A percentile compares a stretch with the other conserved stretches of the same genome.
Evolutionary conservation across 2,113 vertebrate species (phyloP).

Genomic region (Bos javanicus): DNA sequence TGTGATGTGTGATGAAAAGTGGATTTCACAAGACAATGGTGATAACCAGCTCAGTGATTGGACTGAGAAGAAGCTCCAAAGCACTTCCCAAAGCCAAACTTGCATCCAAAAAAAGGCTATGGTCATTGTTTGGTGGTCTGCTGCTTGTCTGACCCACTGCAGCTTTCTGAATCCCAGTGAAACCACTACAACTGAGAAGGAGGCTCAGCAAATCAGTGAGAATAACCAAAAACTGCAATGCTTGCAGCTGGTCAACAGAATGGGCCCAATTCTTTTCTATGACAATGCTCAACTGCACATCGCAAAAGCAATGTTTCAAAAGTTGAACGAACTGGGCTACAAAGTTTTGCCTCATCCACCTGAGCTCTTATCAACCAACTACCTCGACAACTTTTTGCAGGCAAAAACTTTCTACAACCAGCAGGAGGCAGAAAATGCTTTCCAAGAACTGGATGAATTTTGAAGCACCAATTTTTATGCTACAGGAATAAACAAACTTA

Average conservation of each 20-base stretch:
- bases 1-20: background rate
- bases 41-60: background rate
- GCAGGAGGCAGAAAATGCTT: background rate
- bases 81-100: background rate
- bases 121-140: background rate
- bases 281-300: background rate
- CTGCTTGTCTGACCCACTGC: background rate
- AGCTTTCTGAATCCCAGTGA: background rate
- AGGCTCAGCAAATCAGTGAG: background rate
- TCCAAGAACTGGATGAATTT: background rate
- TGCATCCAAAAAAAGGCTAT: background rate
- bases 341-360: background rate
- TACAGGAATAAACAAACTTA: background rate
- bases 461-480: background rate
- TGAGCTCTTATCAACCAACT: background rate
- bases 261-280: background rate
- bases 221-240: background rate
- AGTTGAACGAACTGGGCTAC: background rate
- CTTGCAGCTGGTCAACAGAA: background rate
- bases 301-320: background rate
- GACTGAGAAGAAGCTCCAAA: background rate
- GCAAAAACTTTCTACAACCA: background rate
- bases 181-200: background rate
- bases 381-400: background rate
- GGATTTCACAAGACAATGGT: background rate